A percentile compares a stretch with the other conserved stretches of the same genome.
phyloP scores from a whole-genome alignment of 2,888 invertebrate genomes.

The Agrotis puta region DNA sequence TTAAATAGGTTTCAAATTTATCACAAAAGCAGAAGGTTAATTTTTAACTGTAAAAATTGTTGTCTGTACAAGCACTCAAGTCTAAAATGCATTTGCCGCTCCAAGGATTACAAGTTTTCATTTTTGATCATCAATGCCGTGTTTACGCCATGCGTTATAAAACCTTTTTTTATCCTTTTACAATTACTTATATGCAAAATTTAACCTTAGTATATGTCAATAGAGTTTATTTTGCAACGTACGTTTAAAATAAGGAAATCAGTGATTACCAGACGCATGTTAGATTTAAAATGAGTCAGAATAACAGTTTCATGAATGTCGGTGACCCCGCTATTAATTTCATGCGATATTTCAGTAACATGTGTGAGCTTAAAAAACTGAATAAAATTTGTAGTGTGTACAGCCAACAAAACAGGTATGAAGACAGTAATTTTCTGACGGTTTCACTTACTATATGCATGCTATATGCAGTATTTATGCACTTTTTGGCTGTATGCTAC shows the following conservation, averaged over 20 bases:
- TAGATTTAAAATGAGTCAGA: constrained; percentile 44
- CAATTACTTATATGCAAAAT: background rate
- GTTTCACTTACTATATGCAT: too few species aligned
- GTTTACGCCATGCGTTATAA: constrained; percentile 30
- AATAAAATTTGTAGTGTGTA: constrained; percentile 8
- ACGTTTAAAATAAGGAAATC: background rate
- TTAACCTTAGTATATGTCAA: accelerated
- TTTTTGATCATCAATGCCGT: constrained; percentile 43
- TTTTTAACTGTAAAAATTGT: too few species aligned
- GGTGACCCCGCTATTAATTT: constrained; percentile 40
- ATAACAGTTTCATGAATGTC: constrained; percentile 41
- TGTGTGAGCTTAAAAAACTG: constrained; percentile 17
- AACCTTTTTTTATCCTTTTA: constrained; percentile 17
- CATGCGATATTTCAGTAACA: constrained; percentile 29
- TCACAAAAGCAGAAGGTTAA: too few species aligned
- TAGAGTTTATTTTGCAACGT: constrained; percentile 23
- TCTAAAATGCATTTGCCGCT: constrained; percentile 47
- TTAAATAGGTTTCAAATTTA: too few species aligned
- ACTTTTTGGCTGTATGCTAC: too few species aligned
- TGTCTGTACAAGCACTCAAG: constrained; percentile 13
- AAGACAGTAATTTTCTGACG: too few species aligned
- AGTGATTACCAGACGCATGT: constrained; percentile 43
- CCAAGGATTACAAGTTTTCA: constrained; percentile 29
- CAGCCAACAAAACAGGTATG: too few species aligned
- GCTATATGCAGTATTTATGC: too few species aligned